Base-by-base conservation (phyloP, 1,140 invertebrate species). In the Ceratina calcarata region DNA sequence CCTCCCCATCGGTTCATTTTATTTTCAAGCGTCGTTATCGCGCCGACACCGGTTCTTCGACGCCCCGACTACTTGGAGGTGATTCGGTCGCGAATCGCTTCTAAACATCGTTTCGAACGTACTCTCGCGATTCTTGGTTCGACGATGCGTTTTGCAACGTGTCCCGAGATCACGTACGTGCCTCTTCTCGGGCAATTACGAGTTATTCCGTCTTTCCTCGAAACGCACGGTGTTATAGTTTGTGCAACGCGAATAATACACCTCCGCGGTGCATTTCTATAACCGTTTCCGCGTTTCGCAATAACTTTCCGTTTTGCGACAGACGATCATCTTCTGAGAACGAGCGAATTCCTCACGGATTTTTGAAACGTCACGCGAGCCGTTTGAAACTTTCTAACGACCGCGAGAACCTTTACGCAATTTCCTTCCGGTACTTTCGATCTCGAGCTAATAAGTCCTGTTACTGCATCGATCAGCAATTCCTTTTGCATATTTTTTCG, bases 211-310 rank as follows among this genome's bases (percentile, higher is more conserved):
- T 62, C 55, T 78, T 82, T 55, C n/a, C n/a, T n/a, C n/a, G n/a
- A 18, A 62, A 20, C 55, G 1, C 72, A 15, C 27, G 7, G 7
- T 57, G 77, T 83, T 86, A 84, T 61, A 86, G 66, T 86, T 85
- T 80, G 58, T 69, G 86, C 84, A 79, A 84, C 66, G 72, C 53
- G 18, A 82, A 86, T 85, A 86, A 89, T 88, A 73, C 53, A 57
- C n/a, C 51, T 62, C 74, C 78, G 79, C 58, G 64, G 65, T 80
- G 83, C 80, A 86, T 83, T 86, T 84, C 68, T 72, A 85, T 89
- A 89, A 89, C 89, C 84, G 81, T 88, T 89, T 89, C 88, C 88
- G 83, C 62, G 72, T 89, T 88, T 89, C 76, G 85, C 80, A 89
- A 89, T 65, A 57, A 15, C 81, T 62, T 83, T 83, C 68, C 60